Base-by-base conservation (phyloP, 2,888 invertebrate species). In the Xylophagus ater region DNA sequence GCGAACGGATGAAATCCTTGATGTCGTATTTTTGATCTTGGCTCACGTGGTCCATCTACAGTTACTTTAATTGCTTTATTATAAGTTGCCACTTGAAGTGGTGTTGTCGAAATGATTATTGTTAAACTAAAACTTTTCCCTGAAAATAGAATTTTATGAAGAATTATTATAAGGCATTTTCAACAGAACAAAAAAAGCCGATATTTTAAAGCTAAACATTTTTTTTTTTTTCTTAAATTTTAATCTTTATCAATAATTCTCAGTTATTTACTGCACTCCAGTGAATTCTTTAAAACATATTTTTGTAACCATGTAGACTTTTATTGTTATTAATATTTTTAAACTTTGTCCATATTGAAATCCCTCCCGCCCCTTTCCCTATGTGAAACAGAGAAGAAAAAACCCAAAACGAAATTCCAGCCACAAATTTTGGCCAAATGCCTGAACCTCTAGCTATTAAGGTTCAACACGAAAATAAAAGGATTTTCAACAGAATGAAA, bases 41-140 rank as follows among this genome's bases (percentile, higher is more conserved):
- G 96, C 67, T 97, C 97, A 49, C 98, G 71, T 1, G 98, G 98
- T 38, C 98, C 98, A 60, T 98, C 98, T 45, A 98, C 97, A 2
- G 98, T 98, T 55, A 98, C 96, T 71, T 98, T 98, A 67, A 98
- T 98, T 44, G 96, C 96, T 66, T 96, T 96, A 59, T 78, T 82
- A 65, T 94, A 94, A n/a, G 94, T 89, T 43, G 90, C 88, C 48
- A 97, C 81, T 72, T 96, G 96, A 23, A 92, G 87, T 7, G 97
- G 97, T 34, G 81, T 78, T 42, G 92, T 88, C 49, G 87, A 86
- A 57, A 98, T 78, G 59, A 89, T 87, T 68, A 98, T 97, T 52
- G 93, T 93, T 59, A 98, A 68, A 28, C 88, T 87, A 69, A 98
- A 97, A 56, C 93, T 94, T 68, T 97, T 97, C 40, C 97, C 97